A percentile compares a stretch with the other conserved stretches of the same genome.
phyloP scores from a whole-genome alignment of 2,797 vertebrate genomes.

The Hypotaenidia okinawae region DNA sequence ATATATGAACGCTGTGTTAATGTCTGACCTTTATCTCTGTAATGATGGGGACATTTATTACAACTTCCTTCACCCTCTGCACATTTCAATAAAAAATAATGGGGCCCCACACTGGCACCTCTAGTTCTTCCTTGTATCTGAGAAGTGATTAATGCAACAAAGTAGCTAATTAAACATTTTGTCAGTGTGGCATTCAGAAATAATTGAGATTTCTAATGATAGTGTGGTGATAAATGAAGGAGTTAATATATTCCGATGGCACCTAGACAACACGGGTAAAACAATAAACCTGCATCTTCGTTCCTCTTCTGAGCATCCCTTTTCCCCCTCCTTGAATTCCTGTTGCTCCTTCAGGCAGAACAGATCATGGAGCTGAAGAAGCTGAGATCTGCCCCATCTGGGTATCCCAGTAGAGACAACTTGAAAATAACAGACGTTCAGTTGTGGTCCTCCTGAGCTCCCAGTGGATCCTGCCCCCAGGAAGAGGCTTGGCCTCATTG shows the following conservation, averaged over 20 bases:
- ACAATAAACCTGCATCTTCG: not conserved
- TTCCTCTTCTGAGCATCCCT: not conserved
- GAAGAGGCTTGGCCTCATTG: not conserved
- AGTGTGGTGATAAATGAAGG: constrained; percentile 64
- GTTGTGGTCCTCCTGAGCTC: not conserved
- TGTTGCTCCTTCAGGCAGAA: not conserved
- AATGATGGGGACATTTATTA: constrained; percentile 51
- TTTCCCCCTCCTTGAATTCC: not conserved
- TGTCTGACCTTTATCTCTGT: constrained; percentile 59
- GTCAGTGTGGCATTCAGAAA: constrained; percentile 56
- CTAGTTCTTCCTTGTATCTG: not conserved
- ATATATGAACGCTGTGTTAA: not conserved
- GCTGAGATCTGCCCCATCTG: not conserved
- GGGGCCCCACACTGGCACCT: not conserved
- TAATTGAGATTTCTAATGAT: constrained; percentile 71
- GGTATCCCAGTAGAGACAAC: not conserved
- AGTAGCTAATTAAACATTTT: constrained; percentile 69
- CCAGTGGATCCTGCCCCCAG: fast-evolving
- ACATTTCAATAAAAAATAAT: constrained; percentile 45
- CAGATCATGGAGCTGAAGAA: not conserved
- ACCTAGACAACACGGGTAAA: not conserved
- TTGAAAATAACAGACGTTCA: not conserved
- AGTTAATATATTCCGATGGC: constrained; percentile 58
- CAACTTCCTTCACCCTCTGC: not conserved
- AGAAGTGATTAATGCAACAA: constrained; percentile 54